These are phyloP conservation scores for Palythoa caribaeorum DNA, from an alignment of 92 coral and sea anemone genomes.

Conservation along the genomic window DNA sequence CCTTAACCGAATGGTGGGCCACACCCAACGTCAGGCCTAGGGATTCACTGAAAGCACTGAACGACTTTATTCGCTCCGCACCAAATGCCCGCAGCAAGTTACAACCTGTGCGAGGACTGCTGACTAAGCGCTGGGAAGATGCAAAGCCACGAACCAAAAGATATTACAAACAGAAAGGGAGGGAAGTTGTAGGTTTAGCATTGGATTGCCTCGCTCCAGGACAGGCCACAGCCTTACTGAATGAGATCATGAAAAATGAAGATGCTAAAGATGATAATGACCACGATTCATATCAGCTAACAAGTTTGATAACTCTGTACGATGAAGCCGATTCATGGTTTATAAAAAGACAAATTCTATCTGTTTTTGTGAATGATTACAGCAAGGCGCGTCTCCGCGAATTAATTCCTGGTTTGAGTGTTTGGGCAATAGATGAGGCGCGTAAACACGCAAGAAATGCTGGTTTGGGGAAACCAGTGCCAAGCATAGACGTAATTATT, in stretches of 20 bases:
- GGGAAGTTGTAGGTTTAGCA: not conserved
- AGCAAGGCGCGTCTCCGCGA: constrained; percentile 40
- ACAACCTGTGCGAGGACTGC: not conserved
- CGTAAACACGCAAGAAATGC: constrained; percentile 41
- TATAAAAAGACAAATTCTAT: constrained; percentile 40
- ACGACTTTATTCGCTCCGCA: not conserved
- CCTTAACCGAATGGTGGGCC: not conserved
- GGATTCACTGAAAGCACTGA: not conserved
- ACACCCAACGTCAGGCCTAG: not conserved
- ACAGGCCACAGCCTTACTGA: constrained; percentile 14
- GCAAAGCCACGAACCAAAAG: not conserved
- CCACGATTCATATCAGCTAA: not conserved
- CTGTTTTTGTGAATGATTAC: constrained; percentile 48
- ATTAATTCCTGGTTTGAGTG: constrained; percentile 58
- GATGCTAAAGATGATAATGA: not conserved
- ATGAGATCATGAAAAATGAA: constrained; percentile 8
- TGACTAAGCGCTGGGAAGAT: not conserved
- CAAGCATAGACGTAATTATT: not conserved
- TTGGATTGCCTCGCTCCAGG: constrained; percentile 2
- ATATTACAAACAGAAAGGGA: not conserved
- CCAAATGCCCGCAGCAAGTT: constrained; percentile 1
- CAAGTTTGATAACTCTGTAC: constrained; percentile 34
- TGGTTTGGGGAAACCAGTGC: constrained; percentile 51
- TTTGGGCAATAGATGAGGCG: constrained; percentile 65
- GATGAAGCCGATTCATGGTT: constrained; percentile 50